Conservation (phyloP, 2,888 invertebrate species). For the Poecilus cupreus region DNA sequence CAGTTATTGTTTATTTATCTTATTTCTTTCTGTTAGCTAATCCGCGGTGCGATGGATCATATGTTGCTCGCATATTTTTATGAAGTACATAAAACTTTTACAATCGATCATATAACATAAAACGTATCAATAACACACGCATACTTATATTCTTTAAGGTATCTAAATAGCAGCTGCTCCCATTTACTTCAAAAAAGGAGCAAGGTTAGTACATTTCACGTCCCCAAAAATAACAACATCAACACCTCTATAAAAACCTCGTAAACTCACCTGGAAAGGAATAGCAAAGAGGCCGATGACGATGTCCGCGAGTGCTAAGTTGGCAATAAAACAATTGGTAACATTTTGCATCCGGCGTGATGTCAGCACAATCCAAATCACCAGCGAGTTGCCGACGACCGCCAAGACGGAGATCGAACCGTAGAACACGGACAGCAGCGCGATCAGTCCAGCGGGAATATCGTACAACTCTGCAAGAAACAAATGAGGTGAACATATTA, state of each 20-base stretch:
- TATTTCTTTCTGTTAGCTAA: too few relatives aligned
- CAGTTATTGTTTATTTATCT: too few relatives aligned
- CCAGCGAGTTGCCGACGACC: slow-evolving; percentile 88
- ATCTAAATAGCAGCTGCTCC: background rate
- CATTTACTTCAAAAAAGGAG: too few relatives aligned
- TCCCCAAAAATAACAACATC: too few relatives aligned
- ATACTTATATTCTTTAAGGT: too few relatives aligned
- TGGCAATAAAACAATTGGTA: slow-evolving; percentile 90
- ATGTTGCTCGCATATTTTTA: too few relatives aligned
- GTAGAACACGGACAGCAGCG: slow-evolving; percentile 85
- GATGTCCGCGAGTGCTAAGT: slow-evolving; percentile 89
- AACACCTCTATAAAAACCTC: background rate
- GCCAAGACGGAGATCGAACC: slow-evolving; percentile 88
- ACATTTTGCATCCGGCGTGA: slow-evolving; percentile 87
- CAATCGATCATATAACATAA: too few relatives aligned
- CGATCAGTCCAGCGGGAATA: slow-evolving; percentile 84
- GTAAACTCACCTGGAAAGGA: slow-evolving; percentile 82
- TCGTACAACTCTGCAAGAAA: slow-evolving; percentile 75
- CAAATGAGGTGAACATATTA: too few relatives aligned
- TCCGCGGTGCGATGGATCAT: too few relatives aligned
- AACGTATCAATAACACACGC: too few relatives aligned
- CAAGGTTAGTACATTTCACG: too few relatives aligned
- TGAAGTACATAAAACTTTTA: too few relatives aligned
- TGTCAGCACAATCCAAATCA: slow-evolving; percentile 89
- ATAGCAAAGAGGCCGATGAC: slow-evolving; percentile 90